These are phyloP conservation scores for Cepphus grylle DNA, from an alignment of 2,113 vertebrate genomes.

Conservation along the genomic window DNA sequence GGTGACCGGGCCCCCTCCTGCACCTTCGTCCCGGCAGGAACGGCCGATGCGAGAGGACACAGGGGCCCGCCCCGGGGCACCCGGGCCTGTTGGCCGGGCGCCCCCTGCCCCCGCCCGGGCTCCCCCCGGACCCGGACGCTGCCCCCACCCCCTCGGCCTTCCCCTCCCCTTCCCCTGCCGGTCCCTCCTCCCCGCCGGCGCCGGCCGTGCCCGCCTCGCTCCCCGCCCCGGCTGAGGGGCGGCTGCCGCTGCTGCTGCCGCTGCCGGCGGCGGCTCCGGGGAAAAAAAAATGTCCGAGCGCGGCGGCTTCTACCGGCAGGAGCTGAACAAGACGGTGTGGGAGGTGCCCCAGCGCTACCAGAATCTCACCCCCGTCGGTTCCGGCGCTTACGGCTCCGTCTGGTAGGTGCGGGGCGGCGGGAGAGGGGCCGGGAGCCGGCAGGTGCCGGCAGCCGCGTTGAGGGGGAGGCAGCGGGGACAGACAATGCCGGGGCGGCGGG, in stretches of 20 bases:
- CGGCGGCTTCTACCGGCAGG: constrained; percentile 88
- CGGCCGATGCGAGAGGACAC: not conserved
- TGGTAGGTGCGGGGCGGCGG: constrained; percentile 80
- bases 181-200: not conserved
- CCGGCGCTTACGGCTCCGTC: constrained; percentile 95
- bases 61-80: not conserved
- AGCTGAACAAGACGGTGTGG: constrained; percentile 97
- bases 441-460: too few relatives aligned
- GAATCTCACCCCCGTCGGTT: constrained; percentile 91
- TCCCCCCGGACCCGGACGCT: not conserved
- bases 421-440: not conserved
- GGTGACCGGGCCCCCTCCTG: not conserved
- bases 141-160: not conserved
- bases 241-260: not conserved
- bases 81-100: not conserved
- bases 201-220: not conserved
- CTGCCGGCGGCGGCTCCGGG: not conserved
- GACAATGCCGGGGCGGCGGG: not conserved
- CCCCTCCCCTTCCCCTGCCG: not conserved
- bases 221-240: not conserved
- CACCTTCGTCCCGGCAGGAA: not conserved
- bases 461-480: not conserved
- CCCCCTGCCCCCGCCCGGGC: too few relatives aligned
- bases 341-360: constrained; percentile 94
- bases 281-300: constrained; percentile 61